A percentile compares a stretch with the other conserved stretches of the same genome.
phyloP scores from a whole-genome alignment of 2,888 invertebrate genomes.

The Eulithis prunata region DNA sequence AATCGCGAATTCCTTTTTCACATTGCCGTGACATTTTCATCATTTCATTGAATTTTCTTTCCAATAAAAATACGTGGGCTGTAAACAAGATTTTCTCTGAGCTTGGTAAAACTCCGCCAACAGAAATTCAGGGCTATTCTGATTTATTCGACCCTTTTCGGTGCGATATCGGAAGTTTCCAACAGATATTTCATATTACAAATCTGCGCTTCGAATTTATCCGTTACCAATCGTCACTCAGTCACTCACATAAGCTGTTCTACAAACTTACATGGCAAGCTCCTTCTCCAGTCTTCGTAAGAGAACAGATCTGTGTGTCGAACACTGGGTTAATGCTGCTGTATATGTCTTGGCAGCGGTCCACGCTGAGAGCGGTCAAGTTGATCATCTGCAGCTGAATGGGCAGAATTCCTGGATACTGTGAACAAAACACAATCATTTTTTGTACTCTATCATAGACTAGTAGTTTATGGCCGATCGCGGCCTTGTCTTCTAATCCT shows the following conservation, averaged over 20 bases:
- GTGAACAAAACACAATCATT: constrained; percentile 18
- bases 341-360: constrained; percentile 72
- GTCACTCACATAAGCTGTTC: no score
- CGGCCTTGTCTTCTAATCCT: no score
- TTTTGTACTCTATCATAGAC: no score
- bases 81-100: constrained; percentile 1
- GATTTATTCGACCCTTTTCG: no score
- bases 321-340: constrained; percentile 71
- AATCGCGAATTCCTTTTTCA: neutral
- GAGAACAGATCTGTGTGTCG: constrained; percentile 83
- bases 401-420: constrained; percentile 84
- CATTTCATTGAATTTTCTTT: constrained; percentile 1
- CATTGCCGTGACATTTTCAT: neutral
- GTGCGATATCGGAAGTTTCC: no score
- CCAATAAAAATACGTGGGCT: neutral
- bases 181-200: no score
- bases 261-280: constrained; percentile 84
- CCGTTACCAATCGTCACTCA: no score
- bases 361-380: constrained; percentile 73
- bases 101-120: no score
- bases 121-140: no score
- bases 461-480: no score
- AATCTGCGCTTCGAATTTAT: no score
- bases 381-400: constrained; percentile 83
- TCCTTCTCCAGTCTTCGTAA: constrained; percentile 84